phyloP scores from a whole-genome alignment of 2,888 invertebrate genomes.

The Biston betularia region DNA sequence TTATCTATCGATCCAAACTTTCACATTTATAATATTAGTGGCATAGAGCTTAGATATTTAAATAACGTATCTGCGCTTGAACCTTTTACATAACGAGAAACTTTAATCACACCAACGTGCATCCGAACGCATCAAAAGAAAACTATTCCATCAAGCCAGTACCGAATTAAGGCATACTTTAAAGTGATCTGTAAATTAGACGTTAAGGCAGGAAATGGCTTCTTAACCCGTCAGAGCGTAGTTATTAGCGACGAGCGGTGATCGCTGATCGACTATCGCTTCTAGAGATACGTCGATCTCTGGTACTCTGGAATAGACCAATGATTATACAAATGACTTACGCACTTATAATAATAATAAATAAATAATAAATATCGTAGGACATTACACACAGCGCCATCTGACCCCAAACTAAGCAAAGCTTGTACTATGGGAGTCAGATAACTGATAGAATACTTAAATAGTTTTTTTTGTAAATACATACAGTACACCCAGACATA shows the following conservation, averaged over 20 bases:
- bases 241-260: conserved; percentile 77
- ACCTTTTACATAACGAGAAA: conserved; percentile 17
- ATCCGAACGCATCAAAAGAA: conserved; percentile 52
- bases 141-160: conserved; percentile 49
- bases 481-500: too few relatives aligned
- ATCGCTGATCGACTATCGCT: conserved; percentile 77
- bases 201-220: conserved; percentile 82
- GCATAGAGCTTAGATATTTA: too few relatives aligned
- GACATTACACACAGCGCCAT: too few relatives aligned
- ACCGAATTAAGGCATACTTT: conserved; percentile 57
- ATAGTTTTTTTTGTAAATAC: too few relatives aligned
- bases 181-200: conserved; percentile 83
- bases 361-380: too few relatives aligned
- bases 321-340: conserved; percentile 51
- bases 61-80: background rate
- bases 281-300: conserved; percentile 73
- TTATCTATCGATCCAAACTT: too few relatives aligned
- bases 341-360: too few relatives aligned
- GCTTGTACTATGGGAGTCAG: too few relatives aligned
- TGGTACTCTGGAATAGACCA: conserved; percentile 56
- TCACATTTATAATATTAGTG: too few relatives aligned
- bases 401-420: too few relatives aligned
- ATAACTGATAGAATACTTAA: too few relatives aligned
- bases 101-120: conserved; percentile 28
- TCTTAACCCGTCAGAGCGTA: conserved; percentile 81